Base-by-base conservation (phyloP, 1,140 invertebrate species). In the Drosophila miranda region DNA sequence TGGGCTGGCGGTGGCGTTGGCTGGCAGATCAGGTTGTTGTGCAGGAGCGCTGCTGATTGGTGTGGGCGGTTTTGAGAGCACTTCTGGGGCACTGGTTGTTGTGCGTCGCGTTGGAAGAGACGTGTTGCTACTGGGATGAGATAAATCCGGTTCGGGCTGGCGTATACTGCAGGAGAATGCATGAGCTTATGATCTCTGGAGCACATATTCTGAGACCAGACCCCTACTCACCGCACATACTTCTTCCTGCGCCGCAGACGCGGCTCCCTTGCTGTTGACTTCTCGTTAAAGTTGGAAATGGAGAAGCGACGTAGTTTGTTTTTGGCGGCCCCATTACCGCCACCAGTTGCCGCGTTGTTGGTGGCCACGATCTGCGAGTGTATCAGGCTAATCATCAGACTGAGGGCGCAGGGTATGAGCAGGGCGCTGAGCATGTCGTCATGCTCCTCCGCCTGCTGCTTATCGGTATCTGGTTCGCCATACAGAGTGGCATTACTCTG, bases 321-420 rank as follows among this genome's bases (percentile, higher is more conserved):
- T 34, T 92, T 91, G 23, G 71, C 51, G 21, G 26, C 44, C 2
- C 59, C 70, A 3, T 42, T 30, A 8, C 41, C n/a, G 7, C 46
- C 52, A 1, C 70, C 70, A 19, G 70, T 70, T 2, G 71, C 53
- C 6, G 73, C 81, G 67, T 94, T 73, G 58, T 89, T 94, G 2
- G 95, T 96, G 30, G 95, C 95, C 2, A 96, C 96, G 61, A 98
- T 98, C 91, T 98, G 97, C 0, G 97, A 97, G 91, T 98, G 97
- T 46, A 98, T 95, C 38, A 97, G 92, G 73, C 96, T 96, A 43
- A 98, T 92, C 30, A 95, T 92, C 68, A 97, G 90, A 93, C 97
- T 96, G 90, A 98, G 93, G 19, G 94, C 93, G 61, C 94, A 89
- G n/a, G 97, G 97, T 61, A 97, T 94, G 28, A 97, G 81, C 80